Percentiles rank a stretch among this genome's conserved stretches.
Evolutionary conservation across 1,140 invertebrate genomes (phyloP).

Genomic region (Cherax quadricarinatus): DNA sequence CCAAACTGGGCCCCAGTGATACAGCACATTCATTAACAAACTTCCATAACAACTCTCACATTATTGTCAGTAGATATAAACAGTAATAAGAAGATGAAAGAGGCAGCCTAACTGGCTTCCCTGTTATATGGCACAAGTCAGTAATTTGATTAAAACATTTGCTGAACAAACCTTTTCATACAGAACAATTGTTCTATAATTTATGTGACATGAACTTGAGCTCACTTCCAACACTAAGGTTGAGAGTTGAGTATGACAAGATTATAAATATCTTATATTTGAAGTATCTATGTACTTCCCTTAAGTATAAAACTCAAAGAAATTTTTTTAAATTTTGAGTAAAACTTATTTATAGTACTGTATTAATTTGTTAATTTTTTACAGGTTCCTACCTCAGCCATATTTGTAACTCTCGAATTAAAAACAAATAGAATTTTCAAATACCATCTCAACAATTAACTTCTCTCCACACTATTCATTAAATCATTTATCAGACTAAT

Average conservation of each 20-base stretch:
- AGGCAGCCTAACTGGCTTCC: conserved; percentile 22
- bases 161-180: conserved; percentile 24
- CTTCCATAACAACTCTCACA: conserved; percentile 41
- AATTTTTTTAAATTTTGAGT: background rate
- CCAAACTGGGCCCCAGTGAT: conserved; percentile 9
- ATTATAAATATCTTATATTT: conserved; percentile 6
- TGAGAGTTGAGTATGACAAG: background rate
- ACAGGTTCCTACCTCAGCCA: background rate
- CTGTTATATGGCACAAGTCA: conserved; percentile 50
- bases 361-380: background rate
- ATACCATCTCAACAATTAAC: conserved; percentile 14
- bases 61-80: conserved; percentile 61
- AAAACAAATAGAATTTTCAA: conserved; percentile 35
- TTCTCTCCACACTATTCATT: conserved; percentile 36
- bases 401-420: conserved; percentile 13
- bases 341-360: background rate
- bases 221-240: background rate
- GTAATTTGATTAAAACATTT: conserved; percentile 58
- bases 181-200: background rate
- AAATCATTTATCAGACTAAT: conserved; percentile 47
- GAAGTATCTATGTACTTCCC: conserved; percentile 6
- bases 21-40: conserved; percentile 28
- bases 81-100: conserved; percentile 35
- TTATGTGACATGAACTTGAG: background rate
- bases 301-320: background rate